Conservation (phyloP, 2,888 invertebrate genomes). For the Eubasilissa splendida region DNA sequence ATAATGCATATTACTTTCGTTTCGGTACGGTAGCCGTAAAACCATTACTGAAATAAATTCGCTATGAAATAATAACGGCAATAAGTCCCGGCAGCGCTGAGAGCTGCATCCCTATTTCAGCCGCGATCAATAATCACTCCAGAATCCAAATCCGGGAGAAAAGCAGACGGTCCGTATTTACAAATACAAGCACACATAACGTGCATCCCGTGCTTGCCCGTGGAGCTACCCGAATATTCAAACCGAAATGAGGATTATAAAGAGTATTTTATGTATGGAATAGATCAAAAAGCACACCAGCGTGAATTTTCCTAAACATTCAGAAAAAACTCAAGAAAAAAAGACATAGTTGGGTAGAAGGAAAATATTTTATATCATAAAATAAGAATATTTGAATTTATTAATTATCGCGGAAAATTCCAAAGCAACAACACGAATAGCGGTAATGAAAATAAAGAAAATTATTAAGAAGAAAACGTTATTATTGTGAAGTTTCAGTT, state of each 20-base stretch:
- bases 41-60: not conserved
- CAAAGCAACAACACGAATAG: too few relatives aligned
- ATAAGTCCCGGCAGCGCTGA: not conserved
- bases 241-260: not conserved
- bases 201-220: not conserved
- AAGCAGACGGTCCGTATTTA: conserved; percentile 35
- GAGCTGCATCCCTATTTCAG: conserved; percentile 24
- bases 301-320: conserved; percentile 4
- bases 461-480: too few relatives aligned
- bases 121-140: conserved; percentile 37
- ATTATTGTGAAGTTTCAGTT: too few relatives aligned
- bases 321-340: not conserved
- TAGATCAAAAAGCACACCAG: not conserved
- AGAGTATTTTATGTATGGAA: not conserved
- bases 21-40: not conserved
- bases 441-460: too few relatives aligned
- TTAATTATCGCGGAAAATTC: too few relatives aligned
- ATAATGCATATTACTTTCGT: too few relatives aligned
- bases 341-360: too few relatives aligned
- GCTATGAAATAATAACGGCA: not conserved
- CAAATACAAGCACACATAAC: conserved; percentile 1
- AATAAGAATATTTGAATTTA: too few relatives aligned
- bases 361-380: too few relatives aligned
- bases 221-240: not conserved
- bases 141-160: conserved; percentile 34